Conservation (phyloP, 2,888 invertebrate species). For the Deroplatys truncata region DNA sequence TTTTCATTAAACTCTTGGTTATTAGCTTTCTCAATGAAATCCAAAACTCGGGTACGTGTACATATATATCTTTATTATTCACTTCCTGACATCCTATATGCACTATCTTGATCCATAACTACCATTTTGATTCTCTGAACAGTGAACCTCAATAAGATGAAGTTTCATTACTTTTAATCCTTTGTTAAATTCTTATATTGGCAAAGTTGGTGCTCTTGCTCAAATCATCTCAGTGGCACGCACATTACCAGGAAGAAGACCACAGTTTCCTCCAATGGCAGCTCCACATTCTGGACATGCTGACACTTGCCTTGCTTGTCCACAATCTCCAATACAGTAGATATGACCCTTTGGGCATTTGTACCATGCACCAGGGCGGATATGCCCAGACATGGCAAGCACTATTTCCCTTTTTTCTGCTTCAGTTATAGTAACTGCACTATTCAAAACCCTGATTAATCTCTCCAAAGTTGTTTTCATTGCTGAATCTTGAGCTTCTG, state of each 20-base stretch:
- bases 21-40: too few species aligned
- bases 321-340: constrained; percentile 64
- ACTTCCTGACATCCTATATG: too few species aligned
- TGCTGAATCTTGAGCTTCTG: constrained; percentile 27
- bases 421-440: constrained; percentile 40
- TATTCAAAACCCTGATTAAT: constrained; percentile 32
- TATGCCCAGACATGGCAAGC: constrained; percentile 51
- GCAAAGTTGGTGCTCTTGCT: constrained; percentile 46
- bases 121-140: too few species aligned
- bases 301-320: constrained; percentile 54
- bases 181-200: neutral
- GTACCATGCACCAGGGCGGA: constrained; percentile 59
- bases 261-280: constrained; percentile 54
- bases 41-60: too few species aligned
- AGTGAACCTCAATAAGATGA: too few species aligned
- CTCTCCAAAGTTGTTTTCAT: constrained; percentile 30
- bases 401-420: constrained; percentile 53
- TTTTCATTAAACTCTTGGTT: too few species aligned
- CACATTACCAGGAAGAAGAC: constrained; percentile 45
- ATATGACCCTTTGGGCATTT: constrained; percentile 67
- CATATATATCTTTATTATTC: too few species aligned
- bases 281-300: constrained; percentile 57
- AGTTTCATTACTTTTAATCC: too few species aligned
- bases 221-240: constrained; percentile 55
- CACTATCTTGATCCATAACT: too few species aligned